Base-by-base conservation (phyloP, 2,797 vertebrate genomes). In the Alfaro cultratus region DNA sequence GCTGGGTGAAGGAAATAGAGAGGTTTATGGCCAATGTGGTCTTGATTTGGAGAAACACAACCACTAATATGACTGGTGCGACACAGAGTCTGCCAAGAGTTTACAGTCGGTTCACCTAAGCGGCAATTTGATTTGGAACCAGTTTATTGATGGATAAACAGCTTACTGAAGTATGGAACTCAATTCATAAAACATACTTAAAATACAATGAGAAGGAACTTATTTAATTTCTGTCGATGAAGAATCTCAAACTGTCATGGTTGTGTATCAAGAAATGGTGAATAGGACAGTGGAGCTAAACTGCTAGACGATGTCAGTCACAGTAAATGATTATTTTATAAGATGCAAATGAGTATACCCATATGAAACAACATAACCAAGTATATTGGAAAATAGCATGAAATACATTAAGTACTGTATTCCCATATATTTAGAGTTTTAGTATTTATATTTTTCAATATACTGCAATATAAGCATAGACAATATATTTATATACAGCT, bases 1-100 rank as follows among this genome's bases (percentile, higher is more conserved):
- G 80, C 60, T 47, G 60, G 75, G 85, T 83, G 34, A 80, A 91
- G 91, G 93, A 93, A 87, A 90, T 88, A 88, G 79, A 87, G 84
- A 88, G 76, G 47, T 91, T 93, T 91, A 89, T 91, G 85, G 77
- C 81, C 86, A 93, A 92, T 91, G 88, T 92, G 92, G 86, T 87
- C 68, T 85, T 88, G 75, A 92, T 91, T 91, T 89, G 53, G 73
- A 85, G 78, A 86, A 88, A 51, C 70, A 70, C 57, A 16, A 79
- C 81, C 87, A 85, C 74, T 84, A 83, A 85, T 84, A 86, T 46
- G 26, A 62, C 57, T 79, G 77, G n/a, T 87, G 86, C 87, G 83
- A 89, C 83, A 83, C 0, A 15, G 70, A 79, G 80, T 74, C 62
- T 83, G 68, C 76, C 80, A 7, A 77, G 75, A 3, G 2, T 80